Conservation (phyloP, 2,888 invertebrate species). For the Leucophora obtusa region DNA sequence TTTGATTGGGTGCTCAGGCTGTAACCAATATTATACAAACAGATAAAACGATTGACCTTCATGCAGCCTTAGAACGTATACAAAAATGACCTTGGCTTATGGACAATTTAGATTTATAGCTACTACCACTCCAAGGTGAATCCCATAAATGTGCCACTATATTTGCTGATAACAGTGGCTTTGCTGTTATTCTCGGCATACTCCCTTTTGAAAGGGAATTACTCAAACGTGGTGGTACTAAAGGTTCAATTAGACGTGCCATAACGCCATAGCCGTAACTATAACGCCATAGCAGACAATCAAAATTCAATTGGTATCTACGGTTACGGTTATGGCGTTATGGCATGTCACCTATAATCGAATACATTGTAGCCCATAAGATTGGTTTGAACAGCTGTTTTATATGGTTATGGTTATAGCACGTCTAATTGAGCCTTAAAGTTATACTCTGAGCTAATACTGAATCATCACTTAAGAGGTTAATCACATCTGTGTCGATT, state of each 20-base stretch:
- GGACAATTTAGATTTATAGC: constrained; percentile 92
- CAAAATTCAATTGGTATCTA: no score
- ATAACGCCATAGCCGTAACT: no score
- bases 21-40: constrained; percentile 90
- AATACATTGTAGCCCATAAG: no score
- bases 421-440: no score
- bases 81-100: constrained; percentile 95
- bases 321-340: no score
- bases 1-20: constrained; percentile 98
- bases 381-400: no score
- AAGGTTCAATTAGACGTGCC: no score
- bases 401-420: no score
- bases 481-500: no score
- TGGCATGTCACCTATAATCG: no score
- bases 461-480: constrained; percentile 92
- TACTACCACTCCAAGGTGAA: constrained; percentile 83
- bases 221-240: constrained; percentile 87
- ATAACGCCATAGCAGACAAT: no score
- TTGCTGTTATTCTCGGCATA: constrained; percentile 94
- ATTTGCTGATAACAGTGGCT: constrained; percentile 98
- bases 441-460: constrained; percentile 96
- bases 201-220: constrained; percentile 93
- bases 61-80: constrained; percentile 89
- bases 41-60: constrained; percentile 86
- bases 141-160: constrained; percentile 93